Percentiles rank a stretch among this genome's conserved stretches.
These are phyloP conservation scores for Montipora sp. DNA, from an alignment of 64 coral and sea anemone species.

Conservation along the genomic window DNA sequence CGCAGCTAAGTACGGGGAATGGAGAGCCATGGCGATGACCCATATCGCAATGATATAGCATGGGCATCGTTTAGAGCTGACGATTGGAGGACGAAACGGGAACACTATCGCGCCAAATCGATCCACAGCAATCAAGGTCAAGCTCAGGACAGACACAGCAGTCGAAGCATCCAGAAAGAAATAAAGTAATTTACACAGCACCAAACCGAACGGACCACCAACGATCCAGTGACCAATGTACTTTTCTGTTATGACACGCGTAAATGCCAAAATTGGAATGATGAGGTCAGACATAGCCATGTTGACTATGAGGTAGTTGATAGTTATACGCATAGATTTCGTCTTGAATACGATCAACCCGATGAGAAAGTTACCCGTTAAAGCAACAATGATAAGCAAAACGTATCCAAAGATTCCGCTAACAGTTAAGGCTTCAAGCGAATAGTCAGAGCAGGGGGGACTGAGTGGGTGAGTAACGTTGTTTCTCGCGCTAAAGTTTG, in stretches of 20 bases:
- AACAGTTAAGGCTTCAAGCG: neutral
- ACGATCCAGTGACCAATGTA: constrained; percentile 25
- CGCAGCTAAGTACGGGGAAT: constrained; percentile 6
- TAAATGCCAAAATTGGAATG: constrained; percentile 21
- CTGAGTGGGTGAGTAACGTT: neutral
- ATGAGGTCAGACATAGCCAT: constrained; percentile 49
- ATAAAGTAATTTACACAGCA: constrained; percentile 12
- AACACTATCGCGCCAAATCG: constrained; percentile 49
- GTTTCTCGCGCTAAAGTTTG: neutral
- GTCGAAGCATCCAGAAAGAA: constrained; percentile 26
- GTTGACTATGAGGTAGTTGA: constrained; percentile 49
- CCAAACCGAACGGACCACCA: neutral
- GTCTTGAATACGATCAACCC: constrained; percentile 15
- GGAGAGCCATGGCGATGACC: constrained; percentile 38
- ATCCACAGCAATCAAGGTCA: constrained; percentile 44
- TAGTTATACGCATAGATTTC: constrained; percentile 35
- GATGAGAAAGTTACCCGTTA: constrained; percentile 21
- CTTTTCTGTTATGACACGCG: neutral
- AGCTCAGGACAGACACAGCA: constrained; percentile 21
- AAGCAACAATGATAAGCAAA: neutral
- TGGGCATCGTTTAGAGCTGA: constrained; percentile 22
- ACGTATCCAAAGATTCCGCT: neutral
- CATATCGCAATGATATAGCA: constrained; percentile 10
- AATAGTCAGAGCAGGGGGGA: neutral
- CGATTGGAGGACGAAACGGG: constrained; percentile 11